Evolutionary conservation across 2,888 invertebrate species (phyloP), one percentile per base, ranked within the genome.

Genomic region (Microplitis manilae): DNA sequence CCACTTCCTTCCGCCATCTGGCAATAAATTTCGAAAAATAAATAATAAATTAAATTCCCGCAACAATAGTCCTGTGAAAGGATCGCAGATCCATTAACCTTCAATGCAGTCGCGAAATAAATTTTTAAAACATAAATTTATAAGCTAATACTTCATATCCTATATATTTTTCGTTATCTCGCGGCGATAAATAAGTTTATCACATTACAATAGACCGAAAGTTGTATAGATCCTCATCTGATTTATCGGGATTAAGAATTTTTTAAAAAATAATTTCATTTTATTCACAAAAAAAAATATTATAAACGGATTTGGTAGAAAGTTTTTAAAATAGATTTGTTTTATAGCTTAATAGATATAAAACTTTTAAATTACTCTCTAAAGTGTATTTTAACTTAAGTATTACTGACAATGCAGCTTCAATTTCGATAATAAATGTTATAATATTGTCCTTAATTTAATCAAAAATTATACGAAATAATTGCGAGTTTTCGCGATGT

Each of bases 1-100:
- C 39, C 1, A 65, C 60, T 75, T 68, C 9, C 59, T 68, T 59
- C 17, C 1, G 62, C 38, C 40, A 61, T 68, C 68, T 71, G 67
- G 61, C 67, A n/a, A 65, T 67, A 15, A 15, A 17, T 30, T 65
- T 38, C 38, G 38, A 65, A 30, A 7, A 65, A 50, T 50, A 7
- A 65, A 50, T 50, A 50, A 50, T 50, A 50, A 50, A 50, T 50
- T 50, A 30, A 30, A 30, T 50, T 50, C 13, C 2, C 50, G 50
- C 50, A 50, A 30, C 30, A 30, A 30, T 30, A 30, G 30, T 30
- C 30, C 30, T 30, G 4, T 30, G 4, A 30, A 30, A 30, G 30
- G 30, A 30, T 30, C 4, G 30, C 30, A 30, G 30, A 30, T 30
- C 30, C 30, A 30, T 30, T 30, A 30, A 30, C 30, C 30, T 30